Percentiles rank a stretch among this genome's conserved stretches.
These are phyloP conservation scores for Amyelois transitella DNA, from an alignment of 1,140 invertebrate species.

Conservation along the genomic window DNA sequence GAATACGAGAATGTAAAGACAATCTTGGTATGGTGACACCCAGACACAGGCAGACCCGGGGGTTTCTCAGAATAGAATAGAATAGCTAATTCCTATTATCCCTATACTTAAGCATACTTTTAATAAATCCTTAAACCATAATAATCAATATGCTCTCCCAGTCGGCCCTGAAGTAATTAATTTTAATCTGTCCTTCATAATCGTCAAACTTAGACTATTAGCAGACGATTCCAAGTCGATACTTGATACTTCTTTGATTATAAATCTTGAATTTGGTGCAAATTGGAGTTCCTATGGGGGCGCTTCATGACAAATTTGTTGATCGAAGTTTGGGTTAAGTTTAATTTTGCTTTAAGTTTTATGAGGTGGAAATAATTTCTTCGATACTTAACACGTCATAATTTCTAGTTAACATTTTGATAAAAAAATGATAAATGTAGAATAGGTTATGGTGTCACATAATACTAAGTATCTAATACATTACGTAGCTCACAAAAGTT, in stretches of 20 bases:
- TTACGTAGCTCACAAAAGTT: too few species aligned
- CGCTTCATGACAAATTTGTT: not conserved
- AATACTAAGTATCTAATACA: too few species aligned
- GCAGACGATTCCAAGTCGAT: constrained; percentile 30
- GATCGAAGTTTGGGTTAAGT: not conserved
- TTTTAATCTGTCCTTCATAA: constrained; percentile 45
- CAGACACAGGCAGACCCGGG: too few species aligned
- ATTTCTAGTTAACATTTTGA: too few species aligned
- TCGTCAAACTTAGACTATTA: constrained; percentile 43
- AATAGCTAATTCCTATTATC: too few species aligned
- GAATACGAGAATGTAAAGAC: too few species aligned
- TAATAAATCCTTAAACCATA: constrained; percentile 13
- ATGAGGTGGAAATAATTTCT: not conserved
- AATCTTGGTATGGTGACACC: too few species aligned
- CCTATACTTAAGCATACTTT: too few species aligned
- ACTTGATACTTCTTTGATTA: constrained; percentile 2
- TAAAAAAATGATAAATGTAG: too few species aligned
- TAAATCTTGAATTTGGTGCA: constrained; percentile 4
- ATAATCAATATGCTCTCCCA: constrained; percentile 23
- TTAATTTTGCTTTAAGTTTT: not conserved
- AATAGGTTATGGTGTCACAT: too few species aligned
- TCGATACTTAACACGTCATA: too few species aligned
- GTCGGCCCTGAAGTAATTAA: constrained; percentile 30
- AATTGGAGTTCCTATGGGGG: not conserved
- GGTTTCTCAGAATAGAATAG: too few species aligned